Evolutionary conservation across 2,113 vertebrate genomes (phyloP), one percentile per base, ranked within the genome.

Genomic region (Phodopus roborovskii): DNA sequence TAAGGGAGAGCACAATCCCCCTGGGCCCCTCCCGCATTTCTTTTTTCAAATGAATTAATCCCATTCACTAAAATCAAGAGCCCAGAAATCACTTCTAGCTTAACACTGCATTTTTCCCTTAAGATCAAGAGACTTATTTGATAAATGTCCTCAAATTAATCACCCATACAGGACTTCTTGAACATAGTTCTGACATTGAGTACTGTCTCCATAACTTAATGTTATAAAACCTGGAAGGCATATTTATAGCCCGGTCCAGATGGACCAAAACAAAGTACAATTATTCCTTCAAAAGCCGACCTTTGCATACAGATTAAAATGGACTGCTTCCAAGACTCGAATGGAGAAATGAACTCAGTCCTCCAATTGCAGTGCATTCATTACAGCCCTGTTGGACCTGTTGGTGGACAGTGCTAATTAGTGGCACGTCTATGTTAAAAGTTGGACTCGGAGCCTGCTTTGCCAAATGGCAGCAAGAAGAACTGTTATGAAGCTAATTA

Each of bases 401-500:
- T 62, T 96, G 97, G 82, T 53, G 91, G 96, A 58, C 89, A 97
- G 20, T 97, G 95, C 70, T 98, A 97, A 98, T 98, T 98, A 97
- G 95, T 92, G 83, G 85, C 94, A 95, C 66, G 93, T 79, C 96
- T 96, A 74, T 92, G 92, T 92, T 0, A 97, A 96, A 96, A 97
- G 74, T 83, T 98, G 96, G 87, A 95, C 83, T 94, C 56, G 7
- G 36, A 92, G 95, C 15, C 93, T 97, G 84, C 83, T 75, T 97
- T 74, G 82, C 97, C 73, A 94, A 98, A 95, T 97, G 98, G 97
- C 96, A 96, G 97, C 93, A 96, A 94, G 85, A 98, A 97, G 95
- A 97, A 87, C 97, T 97, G 93, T 97, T 97, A 97, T 96, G 97
- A 98, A 98, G 97, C 94, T 97, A 98, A 98, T 98, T 98, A 97